Conservation (phyloP, 2,113 vertebrate species). For the Symphodus melops region DNA sequence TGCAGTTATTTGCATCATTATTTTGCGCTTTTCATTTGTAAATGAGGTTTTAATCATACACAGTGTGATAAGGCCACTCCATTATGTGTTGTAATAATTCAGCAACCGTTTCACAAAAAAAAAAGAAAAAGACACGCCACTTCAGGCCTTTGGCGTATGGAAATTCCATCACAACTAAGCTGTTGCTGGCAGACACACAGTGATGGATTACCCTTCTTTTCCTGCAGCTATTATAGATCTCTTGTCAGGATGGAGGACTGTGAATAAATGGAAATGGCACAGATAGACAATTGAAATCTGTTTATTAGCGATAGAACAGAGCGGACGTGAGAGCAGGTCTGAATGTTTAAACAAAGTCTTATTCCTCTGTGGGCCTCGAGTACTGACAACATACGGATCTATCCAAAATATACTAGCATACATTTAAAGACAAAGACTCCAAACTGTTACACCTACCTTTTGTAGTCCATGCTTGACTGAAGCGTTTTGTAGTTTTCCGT, state of each 20-base stretch:
- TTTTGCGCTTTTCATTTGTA: conserved; percentile 39
- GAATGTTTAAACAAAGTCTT: conserved; percentile 25
- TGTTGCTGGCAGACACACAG: conserved; percentile 46
- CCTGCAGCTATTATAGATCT: conserved; percentile 60
- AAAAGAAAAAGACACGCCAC: conserved; percentile 8
- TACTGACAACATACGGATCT: not conserved
- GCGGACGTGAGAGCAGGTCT: conserved; percentile 43
- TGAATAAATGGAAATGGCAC: conserved; percentile 60
- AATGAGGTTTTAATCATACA: conserved; percentile 42
- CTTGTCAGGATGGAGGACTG: conserved; percentile 34
- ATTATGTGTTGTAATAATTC: conserved; percentile 48
- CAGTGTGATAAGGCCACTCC: conserved; percentile 25
- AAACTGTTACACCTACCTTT: too few species aligned
- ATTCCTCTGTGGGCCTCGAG: not conserved
- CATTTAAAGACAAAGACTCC: too few species aligned
- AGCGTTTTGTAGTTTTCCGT: not conserved
- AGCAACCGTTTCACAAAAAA: conserved; percentile 36
- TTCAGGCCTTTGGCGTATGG: conserved; percentile 51
- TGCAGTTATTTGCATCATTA: conserved; percentile 30
- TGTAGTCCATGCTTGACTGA: not conserved
- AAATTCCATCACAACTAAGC: conserved; percentile 57
- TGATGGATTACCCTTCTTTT: conserved; percentile 59
- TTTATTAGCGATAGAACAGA: conserved; percentile 45
- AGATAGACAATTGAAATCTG: conserved; percentile 53
- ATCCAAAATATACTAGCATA: not conserved